Conservation (phyloP, 2,888 invertebrate genomes). For the Watsonalla binaria region DNA sequence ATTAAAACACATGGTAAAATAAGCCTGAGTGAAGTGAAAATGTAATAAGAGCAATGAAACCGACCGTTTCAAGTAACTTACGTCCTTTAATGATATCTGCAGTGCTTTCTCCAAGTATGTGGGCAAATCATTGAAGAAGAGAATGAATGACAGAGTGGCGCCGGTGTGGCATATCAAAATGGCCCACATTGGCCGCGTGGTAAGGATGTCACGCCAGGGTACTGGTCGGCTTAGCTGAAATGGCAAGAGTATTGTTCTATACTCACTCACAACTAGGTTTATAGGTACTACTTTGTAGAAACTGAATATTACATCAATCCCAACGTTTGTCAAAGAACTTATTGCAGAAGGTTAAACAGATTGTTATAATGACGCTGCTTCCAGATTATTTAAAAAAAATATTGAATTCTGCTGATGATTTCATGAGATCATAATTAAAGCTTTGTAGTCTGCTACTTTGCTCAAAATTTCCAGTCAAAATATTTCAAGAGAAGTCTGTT, state of each 20-base stretch:
- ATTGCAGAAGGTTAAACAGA: no score
- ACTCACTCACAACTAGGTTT: no score
- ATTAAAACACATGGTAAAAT: no score
- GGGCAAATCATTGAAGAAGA: conserved; percentile 84
- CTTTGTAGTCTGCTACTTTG: no score
- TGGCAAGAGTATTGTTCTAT: neutral
- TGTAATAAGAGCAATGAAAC: neutral
- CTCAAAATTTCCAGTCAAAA: no score
- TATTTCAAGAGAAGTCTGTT: neutral
- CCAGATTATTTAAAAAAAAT: no score
- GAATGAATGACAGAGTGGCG: conserved; percentile 81
- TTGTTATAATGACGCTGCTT: no score
- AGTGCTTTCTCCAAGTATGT: conserved; percentile 82
- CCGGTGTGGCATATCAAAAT: conserved; percentile 79
- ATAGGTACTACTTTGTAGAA: neutral
- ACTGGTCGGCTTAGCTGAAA: conserved; percentile 40
- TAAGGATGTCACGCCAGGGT: conserved; percentile 82
- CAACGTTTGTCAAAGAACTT: no score
- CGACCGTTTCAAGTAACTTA: conserved; percentile 34
- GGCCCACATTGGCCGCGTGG: conserved; percentile 79
- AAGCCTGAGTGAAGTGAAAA: no score
- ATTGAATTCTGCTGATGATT: no score
- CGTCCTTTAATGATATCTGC: conserved; percentile 78
- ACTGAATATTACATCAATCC: neutral
- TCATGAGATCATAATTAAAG: no score